Conservation (phyloP, 2,888 invertebrate species). For the Elegia similella region DNA sequence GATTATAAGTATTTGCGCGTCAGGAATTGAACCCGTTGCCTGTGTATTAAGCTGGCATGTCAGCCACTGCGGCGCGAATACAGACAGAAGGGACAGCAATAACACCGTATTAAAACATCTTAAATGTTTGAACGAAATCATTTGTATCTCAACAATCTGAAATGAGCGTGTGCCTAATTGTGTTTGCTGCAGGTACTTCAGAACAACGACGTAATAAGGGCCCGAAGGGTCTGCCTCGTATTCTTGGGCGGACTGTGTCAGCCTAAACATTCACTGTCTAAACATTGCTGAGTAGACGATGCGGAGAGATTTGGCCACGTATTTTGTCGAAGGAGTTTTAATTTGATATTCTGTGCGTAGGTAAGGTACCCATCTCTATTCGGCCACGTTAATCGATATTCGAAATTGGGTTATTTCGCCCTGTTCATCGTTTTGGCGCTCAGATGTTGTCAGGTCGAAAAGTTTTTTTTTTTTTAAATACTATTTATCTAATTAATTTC, state of each 20-base stretch:
- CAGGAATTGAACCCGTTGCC: no score
- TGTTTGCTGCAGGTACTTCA: constrained; percentile 33
- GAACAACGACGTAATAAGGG: constrained; percentile 34
- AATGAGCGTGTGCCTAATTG: constrained; percentile 29
- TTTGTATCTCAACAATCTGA: constrained; percentile 28
- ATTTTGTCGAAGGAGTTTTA: neutral
- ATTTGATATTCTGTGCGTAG: no score
- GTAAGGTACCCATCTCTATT: no score
- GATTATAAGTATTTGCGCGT: no score
- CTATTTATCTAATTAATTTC: no score
- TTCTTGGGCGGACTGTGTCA: constrained; percentile 5
- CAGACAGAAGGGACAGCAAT: neutral
- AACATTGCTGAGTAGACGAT: neutral
- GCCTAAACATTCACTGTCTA: neutral
- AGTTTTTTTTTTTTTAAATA: no score
- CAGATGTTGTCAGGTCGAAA: no score
- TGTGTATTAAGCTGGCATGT: no score
- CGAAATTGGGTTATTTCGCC: no score
- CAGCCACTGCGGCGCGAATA: no score
- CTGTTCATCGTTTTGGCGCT: no score
- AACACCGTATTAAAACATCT: neutral
- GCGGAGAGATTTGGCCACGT: neutral
- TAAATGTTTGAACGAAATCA: neutral
- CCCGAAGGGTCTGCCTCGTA: neutral
- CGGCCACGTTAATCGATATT: no score